These are phyloP conservation scores for Rachycentron canadum DNA, from an alignment of 2,797 vertebrate species.

Conservation along the genomic window DNA sequence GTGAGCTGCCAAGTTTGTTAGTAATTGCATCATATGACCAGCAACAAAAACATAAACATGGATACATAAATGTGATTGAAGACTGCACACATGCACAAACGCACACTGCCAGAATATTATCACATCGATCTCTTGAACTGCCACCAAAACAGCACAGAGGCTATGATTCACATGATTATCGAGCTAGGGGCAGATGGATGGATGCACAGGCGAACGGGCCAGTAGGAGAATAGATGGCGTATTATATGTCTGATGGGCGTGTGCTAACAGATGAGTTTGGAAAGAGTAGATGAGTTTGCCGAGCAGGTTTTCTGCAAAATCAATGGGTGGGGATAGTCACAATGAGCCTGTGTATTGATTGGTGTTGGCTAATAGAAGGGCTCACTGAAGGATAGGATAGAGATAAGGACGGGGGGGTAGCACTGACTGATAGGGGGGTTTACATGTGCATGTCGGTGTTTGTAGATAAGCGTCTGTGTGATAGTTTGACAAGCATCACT, in stretches of 20 bases:
- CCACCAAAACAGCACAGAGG: conserved; percentile 9
- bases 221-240: conserved; percentile 42
- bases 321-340: conserved; percentile 51
- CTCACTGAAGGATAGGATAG: background rate
- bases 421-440: background rate
- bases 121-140: conserved; percentile 63
- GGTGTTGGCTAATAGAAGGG: conserved; percentile 41
- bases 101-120: conserved; percentile 49
- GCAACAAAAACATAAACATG: conserved; percentile 46
- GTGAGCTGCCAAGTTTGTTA: conserved; percentile 19
- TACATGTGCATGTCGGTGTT: conserved; percentile 3
- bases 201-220: background rate
- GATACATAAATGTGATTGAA: conserved; percentile 41
- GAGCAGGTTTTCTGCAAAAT: conserved; percentile 50
- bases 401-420: background rate
- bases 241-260: conserved; percentile 47
- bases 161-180: conserved; percentile 54
- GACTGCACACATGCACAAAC: conserved; percentile 3
- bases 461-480: background rate
- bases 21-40: conserved; percentile 51
- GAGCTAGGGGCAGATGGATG: conserved; percentile 37
- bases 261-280: conserved; percentile 60
- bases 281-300: conserved; percentile 43
- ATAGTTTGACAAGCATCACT: background rate
- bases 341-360: conserved; percentile 69